phyloP scores from a whole-genome alignment of 1,140 invertebrate genomes.

The Oryctes rhinoceros region DNA sequence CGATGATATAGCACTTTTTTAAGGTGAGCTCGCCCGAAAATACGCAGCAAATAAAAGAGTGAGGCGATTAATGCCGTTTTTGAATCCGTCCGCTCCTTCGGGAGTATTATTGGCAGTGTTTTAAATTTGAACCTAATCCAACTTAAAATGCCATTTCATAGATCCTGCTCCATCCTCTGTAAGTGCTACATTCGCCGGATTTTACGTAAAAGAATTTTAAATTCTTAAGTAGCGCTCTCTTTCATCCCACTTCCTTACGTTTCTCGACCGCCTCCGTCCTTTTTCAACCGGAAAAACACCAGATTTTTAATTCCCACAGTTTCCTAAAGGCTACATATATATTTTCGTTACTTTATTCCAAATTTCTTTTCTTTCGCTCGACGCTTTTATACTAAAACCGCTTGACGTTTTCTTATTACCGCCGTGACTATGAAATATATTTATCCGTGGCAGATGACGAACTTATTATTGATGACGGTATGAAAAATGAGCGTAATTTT shows the following conservation, averaged over 20 bases:
- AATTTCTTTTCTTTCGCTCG: conserved; percentile 39
- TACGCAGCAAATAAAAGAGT: conserved; percentile 20
- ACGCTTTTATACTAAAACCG: conserved; percentile 23
- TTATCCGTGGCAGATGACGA: neutral
- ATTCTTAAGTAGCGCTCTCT: conserved; percentile 60
- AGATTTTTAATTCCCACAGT: conserved; percentile 63
- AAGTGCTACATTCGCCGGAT: conserved; percentile 60
- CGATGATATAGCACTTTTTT: neutral
- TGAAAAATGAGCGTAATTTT: too few relatives aligned
- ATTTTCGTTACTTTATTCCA: conserved; percentile 57
- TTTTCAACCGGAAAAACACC: conserved; percentile 58
- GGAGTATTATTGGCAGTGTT: conserved; percentile 59
- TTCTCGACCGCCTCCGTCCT: conserved; percentile 3
- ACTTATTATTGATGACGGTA: too few relatives aligned
- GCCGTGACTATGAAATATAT: neutral
- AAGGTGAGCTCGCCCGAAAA: neutral
- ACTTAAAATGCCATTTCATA: conserved; percentile 63
- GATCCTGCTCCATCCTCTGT: conserved; percentile 58
- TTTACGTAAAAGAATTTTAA: conserved; percentile 62
- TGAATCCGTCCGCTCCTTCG: conserved; percentile 38
- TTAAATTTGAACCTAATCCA: conserved; percentile 61
- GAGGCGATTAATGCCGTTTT: conserved; percentile 39
- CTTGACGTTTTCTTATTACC: neutral
- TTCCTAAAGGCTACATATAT: conserved; percentile 59
- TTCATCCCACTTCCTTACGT: conserved; percentile 47